Evolutionary conservation across 1,140 invertebrate species (phyloP).

Genomic region (Zaprionus inermis): DNA sequence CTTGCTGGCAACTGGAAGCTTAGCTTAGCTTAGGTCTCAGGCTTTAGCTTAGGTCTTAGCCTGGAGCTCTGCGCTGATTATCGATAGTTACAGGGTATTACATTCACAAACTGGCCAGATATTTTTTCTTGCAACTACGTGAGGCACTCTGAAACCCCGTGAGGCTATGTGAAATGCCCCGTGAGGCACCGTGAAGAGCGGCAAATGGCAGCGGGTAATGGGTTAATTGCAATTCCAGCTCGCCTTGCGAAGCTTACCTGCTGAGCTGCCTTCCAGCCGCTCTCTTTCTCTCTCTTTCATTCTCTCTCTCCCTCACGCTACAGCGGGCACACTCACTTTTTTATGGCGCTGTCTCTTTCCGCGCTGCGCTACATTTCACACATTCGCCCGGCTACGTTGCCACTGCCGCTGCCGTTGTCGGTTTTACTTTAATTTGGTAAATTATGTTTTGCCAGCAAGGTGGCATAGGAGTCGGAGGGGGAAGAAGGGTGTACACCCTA

Average conservation of each 20-base stretch:
- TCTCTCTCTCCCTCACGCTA: slow-evolving; percentile 1
- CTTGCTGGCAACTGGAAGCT: too few relatives aligned
- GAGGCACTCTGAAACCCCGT: background rate
- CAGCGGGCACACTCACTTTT: background rate
- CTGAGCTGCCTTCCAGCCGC: background rate
- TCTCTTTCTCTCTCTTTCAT: background rate
- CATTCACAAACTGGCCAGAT: background rate
- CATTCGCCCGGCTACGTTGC: background rate
- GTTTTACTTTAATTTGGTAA: slow-evolving; percentile 75
- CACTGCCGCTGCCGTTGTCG: slow-evolving; percentile 13
- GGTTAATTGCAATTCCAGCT: slow-evolving; percentile 72
- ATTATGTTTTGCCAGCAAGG: slow-evolving; percentile 74
- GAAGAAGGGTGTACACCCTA: too few relatives aligned
- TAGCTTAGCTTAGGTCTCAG: too few relatives aligned
- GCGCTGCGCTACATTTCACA: slow-evolving; percentile 12
- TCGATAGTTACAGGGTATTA: background rate
- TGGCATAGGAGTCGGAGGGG: slow-evolving; percentile 27
- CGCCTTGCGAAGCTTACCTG: slow-evolving; percentile 48
- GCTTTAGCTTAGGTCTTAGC: too few relatives aligned
- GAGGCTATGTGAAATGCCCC: background rate
- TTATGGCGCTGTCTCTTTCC: background rate
- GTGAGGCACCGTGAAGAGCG: background rate
- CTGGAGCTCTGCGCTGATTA: too few relatives aligned
- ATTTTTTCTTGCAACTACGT: background rate
- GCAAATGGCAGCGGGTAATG: slow-evolving; percentile 45